Conservation (phyloP, 2,797 vertebrate genomes). For the Telmatherina bonti region DNA sequence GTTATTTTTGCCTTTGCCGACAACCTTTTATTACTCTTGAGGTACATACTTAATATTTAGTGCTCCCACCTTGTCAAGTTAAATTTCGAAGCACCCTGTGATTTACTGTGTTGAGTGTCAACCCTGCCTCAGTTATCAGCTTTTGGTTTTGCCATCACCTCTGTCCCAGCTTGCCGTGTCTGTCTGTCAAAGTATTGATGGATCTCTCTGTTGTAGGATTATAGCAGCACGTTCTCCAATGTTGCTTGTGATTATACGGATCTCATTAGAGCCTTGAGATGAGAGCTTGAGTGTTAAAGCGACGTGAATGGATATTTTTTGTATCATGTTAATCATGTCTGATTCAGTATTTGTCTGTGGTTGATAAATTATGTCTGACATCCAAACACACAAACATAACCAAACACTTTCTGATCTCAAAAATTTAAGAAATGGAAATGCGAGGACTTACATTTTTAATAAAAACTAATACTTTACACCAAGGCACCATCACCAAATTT, state of each 20-base stretch:
- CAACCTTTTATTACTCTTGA: constrained; percentile 27
- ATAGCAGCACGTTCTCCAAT: constrained; percentile 34
- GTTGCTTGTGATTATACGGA: constrained; percentile 47
- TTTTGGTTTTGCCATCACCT: constrained; percentile 48
- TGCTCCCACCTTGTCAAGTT: constrained; percentile 25
- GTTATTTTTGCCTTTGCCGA: constrained; percentile 46
- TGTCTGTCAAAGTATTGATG: constrained; percentile 55
- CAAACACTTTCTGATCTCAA: constrained; percentile 40
- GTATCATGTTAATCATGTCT: constrained; percentile 49
- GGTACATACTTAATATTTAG: constrained; percentile 32
- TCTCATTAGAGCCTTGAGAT: constrained; percentile 56
- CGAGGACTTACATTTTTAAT: constrained; percentile 19
- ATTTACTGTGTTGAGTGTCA: constrained; percentile 35
- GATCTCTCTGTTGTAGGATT: constrained; percentile 60
- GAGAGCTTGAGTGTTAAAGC: constrained; percentile 44
- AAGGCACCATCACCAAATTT: not conserved
- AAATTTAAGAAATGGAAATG: constrained; percentile 24
- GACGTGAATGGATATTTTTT: constrained; percentile 43
- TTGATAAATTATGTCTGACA: constrained; percentile 39
- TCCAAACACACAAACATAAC: constrained; percentile 39
- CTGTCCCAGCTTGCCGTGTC: constrained; percentile 43
- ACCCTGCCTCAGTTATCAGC: constrained; percentile 30
- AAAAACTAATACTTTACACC: not conserved
- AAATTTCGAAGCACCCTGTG: constrained; percentile 26
- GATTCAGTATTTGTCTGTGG: constrained; percentile 29